Base-by-base conservation (phyloP, 2,888 invertebrate genomes). In the Didymodactylos carnosus region DNA sequence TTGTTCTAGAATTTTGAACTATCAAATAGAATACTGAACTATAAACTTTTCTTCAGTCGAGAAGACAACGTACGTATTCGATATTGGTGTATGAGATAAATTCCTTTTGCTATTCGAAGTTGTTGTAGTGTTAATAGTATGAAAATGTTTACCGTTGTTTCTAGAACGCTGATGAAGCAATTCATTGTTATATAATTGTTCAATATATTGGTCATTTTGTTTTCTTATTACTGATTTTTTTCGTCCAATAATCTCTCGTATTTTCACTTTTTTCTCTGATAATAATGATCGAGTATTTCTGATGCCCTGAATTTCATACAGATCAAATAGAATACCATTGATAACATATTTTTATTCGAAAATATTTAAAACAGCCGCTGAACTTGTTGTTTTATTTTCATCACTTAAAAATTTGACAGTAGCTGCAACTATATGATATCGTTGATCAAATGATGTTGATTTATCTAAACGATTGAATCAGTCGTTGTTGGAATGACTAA, bases 251-350 rank as follows among this genome's bases (percentile, higher is more conserved):
- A n/a, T n/a, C n/a, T n/a, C n/a, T n/a, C n/a, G n/a, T n/a, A n/a
- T n/a, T n/a, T 89, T 88, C 80, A 90, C 91, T 84, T 98, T 98
- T 84, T 19, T 71, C 2, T 16, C 19, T 1, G 29, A 16, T 23
- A 13, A 53, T n/a, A 35, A 29, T 39, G 41, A 71, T 27, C 49
- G 27, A 14, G 51, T 51, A 29, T 98, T 98, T 85, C 98, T 98
- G 79, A 98, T 95, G 25, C 98, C 98, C 83, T 98, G 98, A 78
- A 98, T 95, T 85, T 99, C 98, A 84, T 97, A 98, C 76, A 98
- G 86, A 73, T 99, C 86, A 83, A 97, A 99, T 81, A 92, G 91
- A 10, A 98, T 87, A 0, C 98, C 98, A 82, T 98, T 97, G 0
- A 95, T 93, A 83, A 91, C 94, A 75, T 98, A 88, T 83, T 97